Evolutionary conservation across 2,888 invertebrate species (phyloP).

Genomic region (Lycocerus yunnanus): DNA sequence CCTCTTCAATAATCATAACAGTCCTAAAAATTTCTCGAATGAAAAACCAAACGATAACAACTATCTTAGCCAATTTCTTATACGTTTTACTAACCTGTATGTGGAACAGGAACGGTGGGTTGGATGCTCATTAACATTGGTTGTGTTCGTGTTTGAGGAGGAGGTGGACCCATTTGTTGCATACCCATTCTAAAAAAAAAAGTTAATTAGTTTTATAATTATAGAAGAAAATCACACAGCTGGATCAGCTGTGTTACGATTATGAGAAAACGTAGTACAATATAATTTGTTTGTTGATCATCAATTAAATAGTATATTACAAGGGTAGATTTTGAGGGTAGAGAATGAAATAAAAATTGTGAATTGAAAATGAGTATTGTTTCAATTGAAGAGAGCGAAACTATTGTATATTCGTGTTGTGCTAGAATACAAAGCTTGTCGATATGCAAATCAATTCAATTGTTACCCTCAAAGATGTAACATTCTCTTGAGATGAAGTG

Average conservation of each 20-base stretch:
- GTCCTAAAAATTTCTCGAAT: background rate
- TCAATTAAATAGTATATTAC: background rate
- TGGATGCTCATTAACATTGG: constrained; percentile 61
- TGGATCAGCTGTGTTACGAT: background rate
- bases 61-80: background rate
- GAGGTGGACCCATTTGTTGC: constrained; percentile 54
- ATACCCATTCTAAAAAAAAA: constrained; percentile 49
- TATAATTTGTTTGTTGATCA: no score
- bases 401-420: background rate
- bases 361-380: background rate
- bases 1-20: background rate
- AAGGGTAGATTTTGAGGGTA: no score
- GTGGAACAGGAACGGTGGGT: constrained; percentile 51
- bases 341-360: background rate
- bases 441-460: background rate
- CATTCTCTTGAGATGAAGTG: background rate
- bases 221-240: background rate
- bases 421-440: background rate
- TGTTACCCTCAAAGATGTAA: constrained; percentile 10
- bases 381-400: background rate
- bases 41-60: background rate
- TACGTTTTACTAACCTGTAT: constrained; percentile 40
- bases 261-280: no score
- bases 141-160: constrained; percentile 53
- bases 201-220: background rate